Conservation (phyloP, 2,888 invertebrate species). For the Fabriciana adippe region DNA sequence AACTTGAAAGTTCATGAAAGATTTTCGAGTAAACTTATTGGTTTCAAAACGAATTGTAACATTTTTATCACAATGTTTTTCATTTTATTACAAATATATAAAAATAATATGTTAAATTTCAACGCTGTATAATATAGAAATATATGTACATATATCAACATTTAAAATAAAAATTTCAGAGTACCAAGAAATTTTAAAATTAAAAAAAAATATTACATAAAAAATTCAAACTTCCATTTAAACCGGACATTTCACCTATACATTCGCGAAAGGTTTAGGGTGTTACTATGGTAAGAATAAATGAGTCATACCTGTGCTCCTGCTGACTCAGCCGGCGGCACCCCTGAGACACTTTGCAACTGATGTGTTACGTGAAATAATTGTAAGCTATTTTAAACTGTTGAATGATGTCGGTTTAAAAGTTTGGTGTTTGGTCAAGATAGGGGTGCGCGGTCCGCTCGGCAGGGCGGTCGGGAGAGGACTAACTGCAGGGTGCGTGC, state of each 20-base stretch:
- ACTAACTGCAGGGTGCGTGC: constrained; percentile 70
- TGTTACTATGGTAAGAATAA: constrained; percentile 75
- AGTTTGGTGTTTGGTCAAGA: constrained; percentile 41
- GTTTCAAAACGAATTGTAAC: too few species aligned
- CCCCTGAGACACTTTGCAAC: constrained; percentile 56
- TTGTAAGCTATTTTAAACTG: constrained; percentile 28
- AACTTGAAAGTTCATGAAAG: too few species aligned
- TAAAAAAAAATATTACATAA: neutral
- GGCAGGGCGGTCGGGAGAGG: constrained; percentile 66
- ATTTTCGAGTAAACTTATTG: too few species aligned
- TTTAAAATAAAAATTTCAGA: too few species aligned
- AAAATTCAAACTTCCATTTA: constrained; percentile 33
- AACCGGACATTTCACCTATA: constrained; percentile 31
- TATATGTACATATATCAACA: too few species aligned
- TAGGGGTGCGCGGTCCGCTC: constrained; percentile 77
- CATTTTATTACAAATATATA: too few species aligned
- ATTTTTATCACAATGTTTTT: too few species aligned
- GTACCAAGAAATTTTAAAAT: neutral
- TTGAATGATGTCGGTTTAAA: constrained; percentile 40
- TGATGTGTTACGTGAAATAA: constrained; percentile 19
- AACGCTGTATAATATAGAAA: too few species aligned
- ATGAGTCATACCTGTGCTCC: constrained; percentile 76
- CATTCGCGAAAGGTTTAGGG: constrained; percentile 59
- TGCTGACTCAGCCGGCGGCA: constrained; percentile 74
- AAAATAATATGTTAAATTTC: too few species aligned